Evolutionary conservation across 1,140 invertebrate genomes (phyloP).

Genomic region (Danaus plexippus): DNA sequence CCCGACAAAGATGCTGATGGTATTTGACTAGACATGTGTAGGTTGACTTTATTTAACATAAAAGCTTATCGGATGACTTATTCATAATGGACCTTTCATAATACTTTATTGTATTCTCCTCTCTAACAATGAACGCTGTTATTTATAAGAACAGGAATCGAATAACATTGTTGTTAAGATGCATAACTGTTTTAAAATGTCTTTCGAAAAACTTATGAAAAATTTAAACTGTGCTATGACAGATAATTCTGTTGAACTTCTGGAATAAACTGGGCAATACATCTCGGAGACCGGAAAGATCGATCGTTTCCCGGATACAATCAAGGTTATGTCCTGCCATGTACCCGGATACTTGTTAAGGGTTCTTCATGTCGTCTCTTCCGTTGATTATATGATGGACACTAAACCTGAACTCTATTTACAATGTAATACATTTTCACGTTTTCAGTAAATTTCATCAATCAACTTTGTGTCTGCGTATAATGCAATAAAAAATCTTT

Average conservation of each 20-base stretch:
- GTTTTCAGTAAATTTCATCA: no score
- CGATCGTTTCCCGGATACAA: constrained; percentile 4
- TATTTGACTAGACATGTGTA: constrained; percentile 2
- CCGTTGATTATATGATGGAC: no score
- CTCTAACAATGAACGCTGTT: not conserved
- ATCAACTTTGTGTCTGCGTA: no score
- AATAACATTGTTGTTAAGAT: not conserved
- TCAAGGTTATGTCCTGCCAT: not conserved
- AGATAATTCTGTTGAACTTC: constrained; percentile 5
- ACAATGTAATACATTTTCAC: no score
- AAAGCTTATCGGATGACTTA: no score
- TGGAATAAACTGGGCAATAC: constrained; percentile 5
- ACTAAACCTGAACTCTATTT: no score
- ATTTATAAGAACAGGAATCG: not conserved
- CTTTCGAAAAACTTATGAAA: no score
- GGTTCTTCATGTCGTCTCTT: not conserved
- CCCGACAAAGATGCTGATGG: constrained; percentile 8
- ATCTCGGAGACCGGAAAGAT: not conserved
- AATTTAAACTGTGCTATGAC: constrained; percentile 5
- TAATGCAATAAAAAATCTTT: no score
- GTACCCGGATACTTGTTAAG: constrained; percentile 4
- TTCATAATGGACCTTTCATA: no score
- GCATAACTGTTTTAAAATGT: constrained; percentile 5
- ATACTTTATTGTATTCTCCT: not conserved
- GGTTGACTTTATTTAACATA: no score